A percentile compares a stretch with the other conserved stretches of the same genome.
Conservation (phyloP, 2,113 vertebrate species). For the Takifugu bimaculatus region DNA sequence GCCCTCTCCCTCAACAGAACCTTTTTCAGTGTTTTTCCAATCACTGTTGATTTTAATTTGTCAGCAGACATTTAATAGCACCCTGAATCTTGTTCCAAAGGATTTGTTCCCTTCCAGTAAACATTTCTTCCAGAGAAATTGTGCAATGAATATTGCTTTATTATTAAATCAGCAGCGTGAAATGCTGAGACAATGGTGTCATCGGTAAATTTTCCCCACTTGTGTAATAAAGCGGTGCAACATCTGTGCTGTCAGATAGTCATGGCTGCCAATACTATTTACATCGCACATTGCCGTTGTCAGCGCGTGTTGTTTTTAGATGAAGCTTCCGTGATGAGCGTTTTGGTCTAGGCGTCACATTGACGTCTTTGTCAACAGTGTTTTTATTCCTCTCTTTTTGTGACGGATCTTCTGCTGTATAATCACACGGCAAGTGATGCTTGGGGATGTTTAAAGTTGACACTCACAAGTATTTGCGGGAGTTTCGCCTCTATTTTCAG, state of each 20-base stretch:
- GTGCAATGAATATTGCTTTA: conserved; percentile 34
- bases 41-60: conserved; percentile 7
- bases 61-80: conserved; percentile 12
- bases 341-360: conserved; percentile 28
- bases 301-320: conserved; percentile 42
- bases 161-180: conserved; percentile 52
- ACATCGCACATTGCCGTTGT: conserved; percentile 38
- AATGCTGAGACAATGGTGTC: conserved; percentile 49
- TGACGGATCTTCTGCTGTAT: conserved; percentile 44
- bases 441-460: conserved; percentile 48
- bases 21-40: background rate
- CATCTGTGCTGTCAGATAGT: conserved; percentile 56
- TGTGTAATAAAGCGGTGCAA: conserved; percentile 38
- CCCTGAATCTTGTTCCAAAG: conserved; percentile 5
- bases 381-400: conserved; percentile 33
- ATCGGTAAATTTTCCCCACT: conserved; percentile 31
- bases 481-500: conserved; percentile 47
- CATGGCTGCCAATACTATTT: conserved; percentile 58
- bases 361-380: conserved; percentile 39
- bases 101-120: conserved; percentile 25
- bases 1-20: no score
- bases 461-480: conserved; percentile 35
- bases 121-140: conserved; percentile 18
- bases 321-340: conserved; percentile 39
- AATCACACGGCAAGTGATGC: conserved; percentile 49